These are phyloP conservation scores for Varanus komodoensis DNA, from an alignment of 2,113 vertebrate genomes.

Conservation along the genomic window DNA sequence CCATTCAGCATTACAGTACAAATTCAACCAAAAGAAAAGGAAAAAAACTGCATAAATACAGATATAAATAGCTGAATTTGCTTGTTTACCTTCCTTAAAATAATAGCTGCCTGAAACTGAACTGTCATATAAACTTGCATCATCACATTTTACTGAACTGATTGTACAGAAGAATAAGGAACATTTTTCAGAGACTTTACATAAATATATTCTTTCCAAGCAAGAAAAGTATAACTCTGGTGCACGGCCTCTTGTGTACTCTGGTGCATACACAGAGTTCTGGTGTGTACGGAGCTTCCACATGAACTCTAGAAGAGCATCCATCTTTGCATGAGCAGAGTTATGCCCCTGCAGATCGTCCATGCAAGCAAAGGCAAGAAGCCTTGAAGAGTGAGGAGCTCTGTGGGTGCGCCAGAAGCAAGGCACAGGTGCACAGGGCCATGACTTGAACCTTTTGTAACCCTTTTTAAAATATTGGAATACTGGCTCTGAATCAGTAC, in stretches of 20 bases:
- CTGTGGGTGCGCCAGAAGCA: background rate
- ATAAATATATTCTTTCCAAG: background rate
- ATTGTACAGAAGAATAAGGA: background rate
- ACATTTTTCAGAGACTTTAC: background rate
- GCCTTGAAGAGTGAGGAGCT: background rate
- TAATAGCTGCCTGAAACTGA: background rate
- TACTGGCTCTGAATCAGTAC: background rate
- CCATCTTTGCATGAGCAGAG: background rate
- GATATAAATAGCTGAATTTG: conserved; percentile 11
- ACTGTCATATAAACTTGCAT: background rate
- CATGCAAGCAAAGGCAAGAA: background rate
- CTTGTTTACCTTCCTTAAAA: conserved; percentile 1
- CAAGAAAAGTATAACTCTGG: background rate
- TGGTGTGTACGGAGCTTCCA: no score
- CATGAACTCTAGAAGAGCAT: background rate
- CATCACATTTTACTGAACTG: background rate
- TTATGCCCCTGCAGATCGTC: background rate
- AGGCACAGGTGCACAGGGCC: background rate
- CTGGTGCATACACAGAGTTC: background rate
- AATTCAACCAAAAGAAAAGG: conserved; percentile 39
- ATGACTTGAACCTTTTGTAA: background rate
- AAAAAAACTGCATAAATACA: no score
- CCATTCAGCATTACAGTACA: conserved; percentile 51
- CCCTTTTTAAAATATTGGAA: background rate
- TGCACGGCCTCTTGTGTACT: background rate